Base-by-base conservation (phyloP, 2,797 vertebrate species). In the Epinephelus coioides region DNA sequence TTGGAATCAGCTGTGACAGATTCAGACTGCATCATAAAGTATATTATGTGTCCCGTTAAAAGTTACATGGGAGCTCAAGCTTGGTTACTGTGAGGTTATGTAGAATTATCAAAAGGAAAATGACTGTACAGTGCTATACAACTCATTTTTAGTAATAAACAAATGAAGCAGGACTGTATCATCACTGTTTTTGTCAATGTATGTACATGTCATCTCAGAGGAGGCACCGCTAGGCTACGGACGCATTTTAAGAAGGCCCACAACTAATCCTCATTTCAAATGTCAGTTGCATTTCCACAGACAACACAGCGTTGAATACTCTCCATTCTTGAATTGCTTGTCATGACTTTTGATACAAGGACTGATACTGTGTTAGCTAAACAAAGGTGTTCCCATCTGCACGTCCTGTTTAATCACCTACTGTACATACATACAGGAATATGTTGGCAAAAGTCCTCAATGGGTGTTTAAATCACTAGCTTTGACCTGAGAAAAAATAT, bases 401-500 rank as follows among this genome's bases (percentile, higher is more conserved):
- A 80, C 78, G 47, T 88, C 73, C 54, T 64, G 67, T 89, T 90
- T 88, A 90, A 87, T 90, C 59, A 82, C 69, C 71, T 84, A 79
- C 72, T 79, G 19, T 70, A 83, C 76, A 89, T 76, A 85, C 66
- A 86, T 76, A 81, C 69, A 87, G 74, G 61, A 78, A 69, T 46
- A 78, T 21, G 47, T 87, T 90, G 91, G 85, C 82, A 87, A 88
- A 83, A 84, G 69, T 83, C 68, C 74, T 83, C 73, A 62, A 71
- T 18, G 64, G 71, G 73, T 56, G 62, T 83, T 86, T 78, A 38
- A 79, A 82, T 81, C 25, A 57, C 17, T 80, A 79, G 65, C 78
- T 74, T 86, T 71, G 73, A 91, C 89, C 78, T 85, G 91, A 91
- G 89, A 86, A 85, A 78, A 53, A 79, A 67, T 43, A 44, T 81